These are phyloP conservation scores for Colaptes auratus DNA, from an alignment of 2,113 vertebrate genomes.

Conservation along the genomic window DNA sequence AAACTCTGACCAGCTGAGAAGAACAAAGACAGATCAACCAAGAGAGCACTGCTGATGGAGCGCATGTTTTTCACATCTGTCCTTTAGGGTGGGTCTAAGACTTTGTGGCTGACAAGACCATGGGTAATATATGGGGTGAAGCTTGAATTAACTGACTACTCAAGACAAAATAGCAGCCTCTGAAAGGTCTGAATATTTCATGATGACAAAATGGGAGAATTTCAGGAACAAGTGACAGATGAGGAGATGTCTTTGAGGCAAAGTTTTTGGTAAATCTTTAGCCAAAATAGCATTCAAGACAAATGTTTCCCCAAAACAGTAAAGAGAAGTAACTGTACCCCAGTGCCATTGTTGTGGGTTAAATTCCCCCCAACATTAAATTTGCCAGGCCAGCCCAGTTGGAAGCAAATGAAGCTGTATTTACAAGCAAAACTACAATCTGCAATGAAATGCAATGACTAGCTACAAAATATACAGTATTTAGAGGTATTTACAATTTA, in stretches of 20 bases:
- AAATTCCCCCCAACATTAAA: no score
- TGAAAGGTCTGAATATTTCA: conserved; percentile 11
- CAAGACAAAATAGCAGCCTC: neutral
- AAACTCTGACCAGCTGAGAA: neutral
- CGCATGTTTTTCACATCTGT: neutral
- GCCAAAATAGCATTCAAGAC: neutral
- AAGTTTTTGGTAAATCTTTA: neutral
- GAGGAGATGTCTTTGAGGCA: neutral
- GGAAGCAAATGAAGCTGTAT: no score
- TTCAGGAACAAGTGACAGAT: neutral
- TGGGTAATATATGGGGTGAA: neutral
- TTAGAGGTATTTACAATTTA: no score
- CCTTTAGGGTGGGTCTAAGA: neutral
- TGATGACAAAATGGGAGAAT: neutral
- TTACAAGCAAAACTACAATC: no score
- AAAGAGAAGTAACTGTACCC: neutral
- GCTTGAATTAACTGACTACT: neutral
- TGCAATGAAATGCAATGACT: no score
- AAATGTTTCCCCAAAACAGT: neutral
- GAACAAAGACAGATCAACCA: neutral
- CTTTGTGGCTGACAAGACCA: neutral
- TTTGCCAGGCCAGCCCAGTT: no score
- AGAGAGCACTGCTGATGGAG: neutral
- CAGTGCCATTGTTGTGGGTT: neutral
- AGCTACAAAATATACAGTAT: no score